phyloP scores from a whole-genome alignment of 2,113 vertebrate genomes.

The Brienomyrus brachyistius region DNA sequence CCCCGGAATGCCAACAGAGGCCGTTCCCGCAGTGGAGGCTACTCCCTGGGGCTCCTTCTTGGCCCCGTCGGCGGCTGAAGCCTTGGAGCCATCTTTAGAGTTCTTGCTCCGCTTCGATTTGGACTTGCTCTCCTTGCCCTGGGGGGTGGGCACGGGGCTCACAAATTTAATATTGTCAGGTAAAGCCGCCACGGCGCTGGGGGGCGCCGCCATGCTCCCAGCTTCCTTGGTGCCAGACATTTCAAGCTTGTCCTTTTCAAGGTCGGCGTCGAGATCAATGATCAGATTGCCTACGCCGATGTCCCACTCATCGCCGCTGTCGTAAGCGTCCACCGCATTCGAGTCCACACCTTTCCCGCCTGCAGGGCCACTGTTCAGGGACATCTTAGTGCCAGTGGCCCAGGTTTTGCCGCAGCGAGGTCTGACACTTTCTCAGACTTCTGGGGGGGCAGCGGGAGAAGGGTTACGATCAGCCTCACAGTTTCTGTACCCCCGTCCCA shows the following conservation, averaged over 20 bases:
- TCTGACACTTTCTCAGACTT: conserved; percentile 64
- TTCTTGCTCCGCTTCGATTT: conserved; percentile 98
- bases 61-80: conserved; percentile 70
- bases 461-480: conserved; percentile 69
- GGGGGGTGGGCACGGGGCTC: conserved; percentile 87
- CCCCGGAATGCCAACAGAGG: conserved; percentile 46
- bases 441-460: conserved; percentile 52
- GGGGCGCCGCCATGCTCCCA: conserved; percentile 75
- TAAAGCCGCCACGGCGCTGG: conserved; percentile 87
- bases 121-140: conserved; percentile 96
- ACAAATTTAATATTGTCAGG: conserved; percentile 98
- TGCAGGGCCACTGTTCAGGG: conserved; percentile 99
- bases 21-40: conserved; percentile 47
- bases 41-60: conserved; percentile 81
- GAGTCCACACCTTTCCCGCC: conserved; percentile 99
- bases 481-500: conserved; percentile 65
- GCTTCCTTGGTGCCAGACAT: conserved; percentile 97
- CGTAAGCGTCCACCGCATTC: conserved; percentile 88
- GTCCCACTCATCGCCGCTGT: conserved; percentile 98
- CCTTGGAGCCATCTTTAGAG: conserved; percentile 86
- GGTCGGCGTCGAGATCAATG: conserved; percentile 97
- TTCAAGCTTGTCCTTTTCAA: conserved; percentile 99
- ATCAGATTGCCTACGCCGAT: conserved; percentile 97
- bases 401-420: conserved; percentile 64
- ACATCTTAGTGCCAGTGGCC: conserved; percentile 99